These are phyloP conservation scores for Coenonympha arcania DNA, from an alignment of 2,888 invertebrate genomes.

Conservation along the genomic window DNA sequence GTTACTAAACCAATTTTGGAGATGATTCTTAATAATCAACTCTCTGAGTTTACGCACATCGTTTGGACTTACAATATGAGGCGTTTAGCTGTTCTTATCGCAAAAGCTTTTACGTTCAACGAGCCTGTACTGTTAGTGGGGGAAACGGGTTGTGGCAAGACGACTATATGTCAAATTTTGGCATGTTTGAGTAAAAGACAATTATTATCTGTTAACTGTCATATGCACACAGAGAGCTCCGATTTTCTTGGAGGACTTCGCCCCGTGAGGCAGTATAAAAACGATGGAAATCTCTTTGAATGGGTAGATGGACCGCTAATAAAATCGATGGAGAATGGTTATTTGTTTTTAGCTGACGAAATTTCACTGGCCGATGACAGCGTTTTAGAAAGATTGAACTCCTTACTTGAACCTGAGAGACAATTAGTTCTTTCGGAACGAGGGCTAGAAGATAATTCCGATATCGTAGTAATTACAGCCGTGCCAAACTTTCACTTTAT, in stretches of 20 bases:
- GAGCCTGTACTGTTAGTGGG: conserved; percentile 97
- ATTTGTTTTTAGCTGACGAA: conserved; percentile 96
- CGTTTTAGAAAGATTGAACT: conserved; percentile 97
- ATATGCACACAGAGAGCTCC: conserved; percentile 98
- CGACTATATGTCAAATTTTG: conserved; percentile 93
- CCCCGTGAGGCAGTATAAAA: conserved; percentile 82
- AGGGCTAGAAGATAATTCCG: conserved; percentile 77
- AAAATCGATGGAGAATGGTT: conserved; percentile 89
- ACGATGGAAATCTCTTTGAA: conserved; percentile 85
- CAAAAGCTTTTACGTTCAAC: conserved; percentile 89
- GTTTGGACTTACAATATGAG: conserved; percentile 97
- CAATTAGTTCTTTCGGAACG: conserved; percentile 93
- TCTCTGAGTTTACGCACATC: conserved; percentile 80
- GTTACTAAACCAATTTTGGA: conserved; percentile 83
- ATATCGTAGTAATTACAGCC: conserved; percentile 76
- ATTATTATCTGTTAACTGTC: conserved; percentile 93
- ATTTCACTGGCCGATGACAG: conserved; percentile 99
- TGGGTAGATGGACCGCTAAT: conserved; percentile 99
- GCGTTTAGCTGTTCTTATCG: conserved; percentile 82
- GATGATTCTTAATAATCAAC: conserved; percentile 72
- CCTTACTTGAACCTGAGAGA: conserved; percentile 93
- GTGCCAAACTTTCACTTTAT: conserved; percentile 90
- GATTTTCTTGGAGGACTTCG: conserved; percentile 97
- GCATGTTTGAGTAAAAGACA: conserved; percentile 79
- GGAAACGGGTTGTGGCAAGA: conserved; percentile 98